phyloP scores from a whole-genome alignment of 2,797 vertebrate species.

The Bradypodion pumilum region DNA sequence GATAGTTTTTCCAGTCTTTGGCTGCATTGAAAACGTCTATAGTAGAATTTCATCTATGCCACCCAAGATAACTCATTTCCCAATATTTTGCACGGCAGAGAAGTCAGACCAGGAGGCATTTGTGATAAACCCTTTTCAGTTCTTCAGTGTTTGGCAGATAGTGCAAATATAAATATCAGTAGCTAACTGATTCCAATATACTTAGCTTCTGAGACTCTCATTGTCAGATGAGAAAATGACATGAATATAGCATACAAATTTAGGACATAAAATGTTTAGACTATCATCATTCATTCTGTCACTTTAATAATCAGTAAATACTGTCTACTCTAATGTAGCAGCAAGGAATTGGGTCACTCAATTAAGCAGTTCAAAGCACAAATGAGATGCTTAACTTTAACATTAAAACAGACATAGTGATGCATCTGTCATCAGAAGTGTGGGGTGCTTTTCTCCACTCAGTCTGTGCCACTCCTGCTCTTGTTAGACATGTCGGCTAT shows the following conservation, averaged over 20 bases:
- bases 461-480: no score
- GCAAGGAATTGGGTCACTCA: slow-evolving; percentile 5
- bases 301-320: slow-evolving; percentile 12
- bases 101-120: not conserved
- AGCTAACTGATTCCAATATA: not conserved
- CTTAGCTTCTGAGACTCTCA: not conserved
- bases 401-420: not conserved
- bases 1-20: no score
- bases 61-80: not conserved
- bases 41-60: no score
- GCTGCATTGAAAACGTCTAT: not conserved
- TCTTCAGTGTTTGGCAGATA: not conserved
- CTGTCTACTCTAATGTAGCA: slow-evolving; percentile 7
- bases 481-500: no score
- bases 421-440: not conserved
- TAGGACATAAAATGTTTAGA: slow-evolving; percentile 6
- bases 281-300: slow-evolving; percentile 2
- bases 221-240: not conserved
- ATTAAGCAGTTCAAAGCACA: not conserved
- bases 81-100: not conserved
- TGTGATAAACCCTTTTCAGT: not conserved
- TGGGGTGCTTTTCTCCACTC: not conserved
- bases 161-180: not conserved
- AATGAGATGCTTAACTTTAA: not conserved
- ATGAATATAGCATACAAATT: not conserved